phyloP scores from a whole-genome alignment of 2,113 vertebrate genomes.

The Eublepharis macularius region DNA sequence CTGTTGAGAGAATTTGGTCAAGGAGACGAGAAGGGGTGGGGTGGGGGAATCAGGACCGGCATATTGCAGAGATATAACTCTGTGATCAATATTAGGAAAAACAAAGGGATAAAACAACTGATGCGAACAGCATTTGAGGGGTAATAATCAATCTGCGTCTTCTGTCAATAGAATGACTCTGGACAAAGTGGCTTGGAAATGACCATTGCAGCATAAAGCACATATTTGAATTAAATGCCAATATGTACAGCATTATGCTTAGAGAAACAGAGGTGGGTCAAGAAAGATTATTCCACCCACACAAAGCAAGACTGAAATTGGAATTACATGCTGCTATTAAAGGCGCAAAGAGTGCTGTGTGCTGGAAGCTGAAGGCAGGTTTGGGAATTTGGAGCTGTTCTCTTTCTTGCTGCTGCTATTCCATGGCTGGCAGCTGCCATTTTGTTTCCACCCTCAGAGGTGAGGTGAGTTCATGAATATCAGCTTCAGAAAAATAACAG shows the following conservation, averaged over 20 bases:
- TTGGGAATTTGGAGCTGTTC: neutral
- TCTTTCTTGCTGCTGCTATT: neutral
- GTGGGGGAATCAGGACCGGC: neutral
- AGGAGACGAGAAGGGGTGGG: neutral
- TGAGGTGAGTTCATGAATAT: too few relatives aligned
- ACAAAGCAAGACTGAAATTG: neutral
- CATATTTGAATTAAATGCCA: neutral
- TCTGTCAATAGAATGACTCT: neutral
- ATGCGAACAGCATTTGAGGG: neutral
- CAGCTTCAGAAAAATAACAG: too few relatives aligned
- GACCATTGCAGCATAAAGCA: neutral
- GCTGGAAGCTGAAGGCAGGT: too few relatives aligned
- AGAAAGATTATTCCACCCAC: neutral
- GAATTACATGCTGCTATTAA: neutral
- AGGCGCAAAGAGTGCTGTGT: neutral
- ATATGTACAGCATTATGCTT: neutral
- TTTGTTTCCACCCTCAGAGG: neutral
- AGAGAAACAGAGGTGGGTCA: neutral
- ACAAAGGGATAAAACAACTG: neutral
- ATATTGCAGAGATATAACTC: too few relatives aligned
- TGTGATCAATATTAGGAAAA: neutral
- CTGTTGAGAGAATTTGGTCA: neutral
- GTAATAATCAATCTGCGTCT: neutral
- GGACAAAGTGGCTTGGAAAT: neutral
- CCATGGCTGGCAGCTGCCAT: neutral